Evolutionary conservation across 2,797 vertebrate species (phyloP).

Genomic region (Chiloscyllium punctatum): DNA sequence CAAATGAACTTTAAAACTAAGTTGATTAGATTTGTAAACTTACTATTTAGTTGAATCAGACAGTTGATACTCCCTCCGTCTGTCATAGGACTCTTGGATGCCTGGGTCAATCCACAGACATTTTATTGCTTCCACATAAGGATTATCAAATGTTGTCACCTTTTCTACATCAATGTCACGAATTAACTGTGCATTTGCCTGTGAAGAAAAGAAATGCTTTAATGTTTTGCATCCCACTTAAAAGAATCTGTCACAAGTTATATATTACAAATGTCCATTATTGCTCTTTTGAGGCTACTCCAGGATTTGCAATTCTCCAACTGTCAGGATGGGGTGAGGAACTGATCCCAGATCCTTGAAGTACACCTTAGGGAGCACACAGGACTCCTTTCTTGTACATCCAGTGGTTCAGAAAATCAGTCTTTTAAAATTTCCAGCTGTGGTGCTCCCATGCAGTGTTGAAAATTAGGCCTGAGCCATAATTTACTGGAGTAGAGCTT

Average conservation of each 20-base stretch:
- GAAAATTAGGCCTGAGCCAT: neutral
- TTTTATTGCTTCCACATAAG: slow-evolving; percentile 86
- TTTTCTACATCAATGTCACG: slow-evolving; percentile 89
- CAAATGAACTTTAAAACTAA: neutral
- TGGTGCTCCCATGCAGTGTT: too few species aligned
- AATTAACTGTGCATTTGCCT: slow-evolving; percentile 83
- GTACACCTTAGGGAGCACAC: neutral
- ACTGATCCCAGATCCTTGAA: neutral
- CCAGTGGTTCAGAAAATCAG: too few species aligned
- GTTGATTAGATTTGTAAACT: slow-evolving; percentile 51
- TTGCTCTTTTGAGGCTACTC: neutral
- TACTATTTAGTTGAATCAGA: slow-evolving; percentile 97
- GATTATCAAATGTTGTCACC: slow-evolving; percentile 71
- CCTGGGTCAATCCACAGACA: slow-evolving; percentile 90
- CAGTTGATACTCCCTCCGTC: slow-evolving; percentile 87
- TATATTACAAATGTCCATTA: neutral
- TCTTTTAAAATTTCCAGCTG: neutral
- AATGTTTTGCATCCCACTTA: neutral
- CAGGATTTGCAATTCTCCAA: neutral
- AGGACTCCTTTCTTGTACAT: neutral
- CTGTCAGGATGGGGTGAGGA: neutral
- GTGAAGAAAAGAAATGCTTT: slow-evolving; percentile 38
- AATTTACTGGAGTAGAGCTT: neutral
- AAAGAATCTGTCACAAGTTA: neutral
- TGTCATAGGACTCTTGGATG: slow-evolving; percentile 88